Percentiles rank a stretch among this genome's conserved stretches.
Conservation (phyloP, 2,888 invertebrate species). For the Lysandra bellargus region DNA sequence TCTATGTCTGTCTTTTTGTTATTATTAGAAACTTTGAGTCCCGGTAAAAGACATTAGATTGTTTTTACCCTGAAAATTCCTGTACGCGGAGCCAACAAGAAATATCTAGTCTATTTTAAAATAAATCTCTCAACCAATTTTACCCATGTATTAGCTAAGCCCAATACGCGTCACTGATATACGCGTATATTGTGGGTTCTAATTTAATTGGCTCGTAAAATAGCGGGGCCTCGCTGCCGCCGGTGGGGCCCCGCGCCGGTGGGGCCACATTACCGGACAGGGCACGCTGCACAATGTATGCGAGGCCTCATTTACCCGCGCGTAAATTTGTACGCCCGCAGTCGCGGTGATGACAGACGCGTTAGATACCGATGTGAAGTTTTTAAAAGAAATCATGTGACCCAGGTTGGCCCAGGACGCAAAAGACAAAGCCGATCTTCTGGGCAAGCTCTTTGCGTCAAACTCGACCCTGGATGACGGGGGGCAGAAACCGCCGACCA, state of each 20-base stretch:
- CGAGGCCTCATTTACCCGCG: background rate
- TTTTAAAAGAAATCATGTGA: no score
- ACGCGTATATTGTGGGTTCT: constrained; percentile 16
- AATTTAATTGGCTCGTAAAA: constrained; percentile 22
- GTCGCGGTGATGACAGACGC: background rate
- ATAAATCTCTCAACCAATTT: constrained; percentile 11
- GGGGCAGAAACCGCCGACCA: no score
- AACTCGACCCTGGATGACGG: no score
- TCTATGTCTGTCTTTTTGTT: no score
- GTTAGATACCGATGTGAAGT: background rate
- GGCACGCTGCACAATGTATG: constrained; percentile 5
- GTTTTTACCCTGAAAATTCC: background rate
- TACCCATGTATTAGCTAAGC: background rate
- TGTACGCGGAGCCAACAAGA: background rate
- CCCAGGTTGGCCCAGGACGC: no score
- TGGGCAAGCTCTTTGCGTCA: no score
- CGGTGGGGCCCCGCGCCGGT: background rate
- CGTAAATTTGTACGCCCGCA: background rate
- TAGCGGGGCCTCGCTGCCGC: background rate
- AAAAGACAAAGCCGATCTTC: no score
- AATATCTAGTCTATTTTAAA: background rate
- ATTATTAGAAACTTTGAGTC: no score
- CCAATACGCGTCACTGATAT: background rate
- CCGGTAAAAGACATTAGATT: no score
- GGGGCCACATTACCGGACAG: constrained; percentile 6